A percentile compares a stretch with the other conserved stretches of the same genome.
phyloP scores from a whole-genome alignment of 2,797 vertebrate species.

The Chaunax sp. region DNA sequence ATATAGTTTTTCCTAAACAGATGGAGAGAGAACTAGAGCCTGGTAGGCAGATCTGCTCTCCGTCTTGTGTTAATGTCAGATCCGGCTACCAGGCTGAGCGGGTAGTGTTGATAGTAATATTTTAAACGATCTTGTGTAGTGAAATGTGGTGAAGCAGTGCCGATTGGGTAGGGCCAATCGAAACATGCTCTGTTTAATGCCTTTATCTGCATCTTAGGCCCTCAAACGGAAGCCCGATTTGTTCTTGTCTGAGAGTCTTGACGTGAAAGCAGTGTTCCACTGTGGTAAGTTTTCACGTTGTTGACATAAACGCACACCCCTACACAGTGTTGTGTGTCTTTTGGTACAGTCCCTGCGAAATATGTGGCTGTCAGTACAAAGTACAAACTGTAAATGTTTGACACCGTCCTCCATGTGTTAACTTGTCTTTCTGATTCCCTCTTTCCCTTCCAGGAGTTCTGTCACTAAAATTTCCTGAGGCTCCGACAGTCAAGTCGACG shows the following conservation, averaged over 20 bases:
- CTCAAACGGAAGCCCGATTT: slow-evolving; percentile 99
- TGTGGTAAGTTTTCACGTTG: slow-evolving; percentile 90
- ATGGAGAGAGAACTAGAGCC: slow-evolving; percentile 74
- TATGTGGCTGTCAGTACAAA: slow-evolving; percentile 37
- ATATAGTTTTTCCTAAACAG: slow-evolving; percentile 68
- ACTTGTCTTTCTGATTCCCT: slow-evolving; percentile 32
- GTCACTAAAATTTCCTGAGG: slow-evolving; percentile 97
- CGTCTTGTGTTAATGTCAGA: slow-evolving; percentile 69
- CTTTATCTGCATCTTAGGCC: slow-evolving; percentile 91
- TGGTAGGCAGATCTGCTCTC: slow-evolving; percentile 77
- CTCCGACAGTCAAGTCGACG: slow-evolving; percentile 97
- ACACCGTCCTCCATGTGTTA: slow-evolving; percentile 27
- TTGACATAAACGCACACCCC: slow-evolving; percentile 20
- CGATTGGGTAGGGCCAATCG: slow-evolving; percentile 45
- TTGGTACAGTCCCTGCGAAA: slow-evolving; percentile 20
- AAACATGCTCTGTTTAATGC: slow-evolving; percentile 76
- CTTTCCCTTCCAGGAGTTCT: slow-evolving; percentile 87
- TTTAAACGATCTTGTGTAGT: slow-evolving; percentile 72
- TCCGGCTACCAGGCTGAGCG: slow-evolving; percentile 77
- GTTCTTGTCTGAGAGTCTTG: slow-evolving; percentile 95
- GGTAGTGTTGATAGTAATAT: slow-evolving; percentile 63
- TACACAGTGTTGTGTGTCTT: slow-evolving; percentile 7
- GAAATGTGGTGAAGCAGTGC: slow-evolving; percentile 66
- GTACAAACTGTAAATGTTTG: slow-evolving; percentile 46
- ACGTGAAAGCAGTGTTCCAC: slow-evolving; percentile 97